These are phyloP conservation scores for Tiliqua scincoides DNA, from an alignment of 2,113 vertebrate genomes.

Conservation along the genomic window DNA sequence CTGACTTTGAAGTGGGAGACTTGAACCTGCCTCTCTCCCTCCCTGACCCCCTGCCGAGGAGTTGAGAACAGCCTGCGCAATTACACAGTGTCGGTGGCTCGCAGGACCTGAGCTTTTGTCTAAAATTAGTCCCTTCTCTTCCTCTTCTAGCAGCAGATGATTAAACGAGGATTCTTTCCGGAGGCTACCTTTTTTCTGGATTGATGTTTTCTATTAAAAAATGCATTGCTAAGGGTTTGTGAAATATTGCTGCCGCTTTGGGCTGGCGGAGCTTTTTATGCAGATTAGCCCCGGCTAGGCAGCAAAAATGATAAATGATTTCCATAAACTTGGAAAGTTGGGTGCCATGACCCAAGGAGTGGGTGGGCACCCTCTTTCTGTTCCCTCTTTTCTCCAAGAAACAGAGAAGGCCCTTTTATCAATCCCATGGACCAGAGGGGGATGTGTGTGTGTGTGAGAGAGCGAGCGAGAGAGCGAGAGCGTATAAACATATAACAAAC, in stretches of 20 bases:
- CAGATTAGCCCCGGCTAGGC: constrained; percentile 52
- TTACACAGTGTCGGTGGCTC: constrained; percentile 35
- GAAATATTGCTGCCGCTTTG: constrained; percentile 47
- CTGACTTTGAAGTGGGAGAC: constrained; percentile 47
- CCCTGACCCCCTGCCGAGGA: neutral
- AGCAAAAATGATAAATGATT: constrained; percentile 59
- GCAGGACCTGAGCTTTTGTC: constrained; percentile 33
- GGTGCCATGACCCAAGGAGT: constrained; percentile 41
- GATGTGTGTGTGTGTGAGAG: constrained; percentile 22
- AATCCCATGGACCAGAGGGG: constrained; percentile 9
- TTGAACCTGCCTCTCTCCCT: constrained; percentile 37
- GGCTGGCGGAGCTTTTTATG: constrained; percentile 43
- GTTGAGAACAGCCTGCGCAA: constrained; percentile 38
- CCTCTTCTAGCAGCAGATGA: constrained; percentile 42
- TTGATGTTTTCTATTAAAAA: constrained; percentile 74
- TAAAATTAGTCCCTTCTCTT: constrained; percentile 54
- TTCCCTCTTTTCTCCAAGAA: constrained; percentile 22
- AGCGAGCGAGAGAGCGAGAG: constrained; percentile 17
- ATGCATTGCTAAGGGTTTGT: constrained; percentile 50
- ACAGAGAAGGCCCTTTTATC: constrained; percentile 42
- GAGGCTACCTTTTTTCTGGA: constrained; percentile 49
- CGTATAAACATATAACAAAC: neutral
- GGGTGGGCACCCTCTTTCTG: constrained; percentile 18
- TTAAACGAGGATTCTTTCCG: constrained; percentile 66
- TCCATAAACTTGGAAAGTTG: constrained; percentile 39